Evolutionary conservation across 2,888 invertebrate species (phyloP), one percentile per base, ranked within the genome.

Genomic region (Agrochola circellaris): DNA sequence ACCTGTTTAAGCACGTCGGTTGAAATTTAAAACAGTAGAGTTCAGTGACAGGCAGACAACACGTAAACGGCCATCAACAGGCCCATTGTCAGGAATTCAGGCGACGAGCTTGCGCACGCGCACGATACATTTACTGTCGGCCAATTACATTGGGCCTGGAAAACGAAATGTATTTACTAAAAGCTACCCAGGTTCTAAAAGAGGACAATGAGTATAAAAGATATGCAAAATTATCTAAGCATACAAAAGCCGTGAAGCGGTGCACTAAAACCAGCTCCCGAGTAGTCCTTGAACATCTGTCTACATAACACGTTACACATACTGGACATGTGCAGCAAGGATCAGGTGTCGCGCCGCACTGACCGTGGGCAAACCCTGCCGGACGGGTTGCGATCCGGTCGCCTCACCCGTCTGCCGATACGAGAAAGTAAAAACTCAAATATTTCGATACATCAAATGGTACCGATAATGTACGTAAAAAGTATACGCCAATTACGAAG

Each of bases 271-370:
- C 90, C 88, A 89, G 91, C 89, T 89, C 83, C 77, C 73, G 66
- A 79, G 86, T 77, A 90, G 92, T 89, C 92, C 91, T 92, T 91
- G 92, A 92, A 93, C 93, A 95, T 94, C 93, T 94, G 94, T 92
- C 93, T 87, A 88, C 90, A 91, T 89, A 92, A 89, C 89, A 87
- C 87, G 83, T 87, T 86, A 84, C 87, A 88, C 87, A 87, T 87
- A 89, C 86, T 90, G 84, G 93, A 91, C 95, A 94, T 95, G 93
- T 94, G 95, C 91, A 92, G 88, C 87, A 87, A 87, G 93, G 95
- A 95, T 96, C 96, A 96, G 96, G 95, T 96, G 96, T 96, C 96
- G 92, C 91, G 94, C 94, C 95, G 94, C 92, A 93, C 93, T 94
- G 95, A 94, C 96, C 95, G 95, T 93, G 94, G 94, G 85, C 94